Conservation (phyloP, 2,113 vertebrate genomes). For the Catharus minimus region DNA sequence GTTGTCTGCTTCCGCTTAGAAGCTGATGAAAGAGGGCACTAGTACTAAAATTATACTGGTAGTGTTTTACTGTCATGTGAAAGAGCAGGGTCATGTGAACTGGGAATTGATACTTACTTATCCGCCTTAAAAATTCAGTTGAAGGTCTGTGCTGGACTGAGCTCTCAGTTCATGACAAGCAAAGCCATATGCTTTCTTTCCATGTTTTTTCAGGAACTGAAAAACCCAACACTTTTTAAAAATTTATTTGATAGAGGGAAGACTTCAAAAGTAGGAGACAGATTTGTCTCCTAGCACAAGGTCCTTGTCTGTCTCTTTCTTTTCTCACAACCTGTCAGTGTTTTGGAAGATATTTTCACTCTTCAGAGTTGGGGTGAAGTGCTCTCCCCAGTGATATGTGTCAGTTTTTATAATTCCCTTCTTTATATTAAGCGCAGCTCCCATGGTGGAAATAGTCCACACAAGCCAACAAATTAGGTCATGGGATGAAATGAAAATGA, state of each 20-base stretch:
- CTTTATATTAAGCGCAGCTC: not conserved
- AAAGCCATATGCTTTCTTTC: not conserved
- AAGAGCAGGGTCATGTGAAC: not conserved
- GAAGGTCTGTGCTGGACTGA: not conserved
- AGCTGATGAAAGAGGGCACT: not conserved
- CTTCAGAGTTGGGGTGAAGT: not conserved
- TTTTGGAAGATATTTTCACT: not conserved
- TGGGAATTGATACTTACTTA: not conserved
- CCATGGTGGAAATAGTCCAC: not conserved
- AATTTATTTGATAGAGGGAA: not conserved
- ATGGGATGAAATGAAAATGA: not conserved
- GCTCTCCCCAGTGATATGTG: not conserved
- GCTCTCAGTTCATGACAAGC: not conserved
- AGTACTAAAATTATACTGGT: not conserved
- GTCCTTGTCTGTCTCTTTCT: not conserved
- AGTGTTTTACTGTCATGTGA: not conserved
- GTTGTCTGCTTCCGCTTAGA: not conserved
- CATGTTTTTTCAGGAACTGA: not conserved
- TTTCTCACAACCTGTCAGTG: not conserved
- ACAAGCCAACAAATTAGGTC: not conserved
- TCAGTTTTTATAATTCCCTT: not conserved
- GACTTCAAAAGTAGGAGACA: not conserved
- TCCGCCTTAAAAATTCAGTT: not conserved
- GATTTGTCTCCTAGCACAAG: not conserved
- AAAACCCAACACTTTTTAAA: rapidly evolving